These are phyloP conservation scores for Melanotaenia duboulayi DNA, from an alignment of 2,113 vertebrate genomes.

Conservation along the genomic window DNA sequence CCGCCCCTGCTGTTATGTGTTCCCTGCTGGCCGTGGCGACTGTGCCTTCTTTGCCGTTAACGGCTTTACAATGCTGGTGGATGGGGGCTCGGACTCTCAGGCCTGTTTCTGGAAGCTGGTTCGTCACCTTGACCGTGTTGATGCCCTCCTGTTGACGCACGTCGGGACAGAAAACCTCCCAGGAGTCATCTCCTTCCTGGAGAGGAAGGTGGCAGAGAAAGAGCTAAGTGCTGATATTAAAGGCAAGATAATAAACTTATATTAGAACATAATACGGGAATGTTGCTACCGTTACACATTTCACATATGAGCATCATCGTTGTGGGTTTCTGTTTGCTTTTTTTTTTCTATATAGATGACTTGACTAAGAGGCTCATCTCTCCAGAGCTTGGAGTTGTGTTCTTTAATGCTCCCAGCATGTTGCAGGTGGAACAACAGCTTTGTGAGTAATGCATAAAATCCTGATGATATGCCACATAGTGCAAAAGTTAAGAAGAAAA, in stretches of 20 bases:
- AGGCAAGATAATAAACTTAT: conserved; percentile 42
- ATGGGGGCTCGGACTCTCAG: conserved; percentile 91
- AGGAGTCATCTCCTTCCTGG: conserved; percentile 90
- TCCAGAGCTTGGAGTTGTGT: conserved; percentile 91
- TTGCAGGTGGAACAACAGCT: conserved; percentile 68
- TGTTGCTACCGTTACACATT: background rate
- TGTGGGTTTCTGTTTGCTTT: background rate
- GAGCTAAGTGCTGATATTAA: conserved; percentile 74
- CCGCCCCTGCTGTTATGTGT: conserved; percentile 96
- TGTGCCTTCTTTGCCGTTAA: conserved; percentile 94
- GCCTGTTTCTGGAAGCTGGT: conserved; percentile 98
- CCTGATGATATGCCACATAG: background rate
- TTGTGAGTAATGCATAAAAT: conserved; percentile 57
- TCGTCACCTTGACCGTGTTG: conserved; percentile 94
- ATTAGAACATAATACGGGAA: background rate
- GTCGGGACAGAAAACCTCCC: conserved; percentile 90
- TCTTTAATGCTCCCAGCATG: conserved; percentile 88
- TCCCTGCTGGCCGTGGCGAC: conserved; percentile 92
- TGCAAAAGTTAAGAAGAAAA: background rate
- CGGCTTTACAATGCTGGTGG: conserved; percentile 93
- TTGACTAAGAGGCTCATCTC: conserved; percentile 90
- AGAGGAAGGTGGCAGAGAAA: conserved; percentile 90
- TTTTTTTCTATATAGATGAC: conserved; percentile 76
- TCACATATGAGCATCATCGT: background rate
- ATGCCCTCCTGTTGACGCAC: conserved; percentile 93